Percentiles rank a stretch among this genome's conserved stretches.
Conservation (phyloP, 2,888 invertebrate genomes). For the Caenorhabditis panamensis region DNA sequence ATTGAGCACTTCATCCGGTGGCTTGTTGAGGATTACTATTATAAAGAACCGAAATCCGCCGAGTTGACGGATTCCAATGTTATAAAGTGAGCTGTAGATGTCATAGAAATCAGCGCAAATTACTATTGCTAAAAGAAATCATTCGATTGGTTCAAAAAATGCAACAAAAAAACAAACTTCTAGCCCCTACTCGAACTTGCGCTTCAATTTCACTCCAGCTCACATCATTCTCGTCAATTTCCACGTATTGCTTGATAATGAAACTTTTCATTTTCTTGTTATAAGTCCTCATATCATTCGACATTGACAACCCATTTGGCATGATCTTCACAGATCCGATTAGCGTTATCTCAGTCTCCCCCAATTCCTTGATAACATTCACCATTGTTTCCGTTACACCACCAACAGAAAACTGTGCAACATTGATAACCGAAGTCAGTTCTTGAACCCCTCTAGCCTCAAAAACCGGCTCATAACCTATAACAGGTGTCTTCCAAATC, state of each 20-base stretch:
- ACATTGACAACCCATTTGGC: constrained; percentile 32
- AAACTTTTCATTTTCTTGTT: constrained; percentile 45
- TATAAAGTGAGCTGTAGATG: constrained; percentile 26
- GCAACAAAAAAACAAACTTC: constrained; percentile 2
- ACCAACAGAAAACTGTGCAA: constrained; percentile 46
- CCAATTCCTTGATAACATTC: constrained; percentile 30
- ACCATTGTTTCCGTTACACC: constrained; percentile 43
- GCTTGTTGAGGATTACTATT: constrained; percentile 26
- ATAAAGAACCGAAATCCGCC: constrained; percentile 35
- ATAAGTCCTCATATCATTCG: constrained; percentile 40
- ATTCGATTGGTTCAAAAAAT: background rate
- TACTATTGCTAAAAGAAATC: constrained; percentile 46
- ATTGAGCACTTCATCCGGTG: constrained; percentile 42
- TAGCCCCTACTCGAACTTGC: constrained; percentile 4
- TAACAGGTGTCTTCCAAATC: constrained; percentile 52
- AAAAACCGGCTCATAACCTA: constrained; percentile 39
- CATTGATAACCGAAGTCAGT: constrained; percentile 49
- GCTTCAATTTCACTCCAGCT: constrained; percentile 21
- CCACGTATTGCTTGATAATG: constrained; percentile 21
- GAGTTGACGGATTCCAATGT: constrained; percentile 31
- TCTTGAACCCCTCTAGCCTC: constrained; percentile 36
- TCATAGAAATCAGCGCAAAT: constrained; percentile 53
- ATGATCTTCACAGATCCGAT: constrained; percentile 33
- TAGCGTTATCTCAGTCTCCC: constrained; percentile 41
- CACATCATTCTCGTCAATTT: constrained; percentile 38